Evolutionary conservation across 2,888 invertebrate genomes (phyloP).

Genomic region (Rotaria magnacalcarata): DNA sequence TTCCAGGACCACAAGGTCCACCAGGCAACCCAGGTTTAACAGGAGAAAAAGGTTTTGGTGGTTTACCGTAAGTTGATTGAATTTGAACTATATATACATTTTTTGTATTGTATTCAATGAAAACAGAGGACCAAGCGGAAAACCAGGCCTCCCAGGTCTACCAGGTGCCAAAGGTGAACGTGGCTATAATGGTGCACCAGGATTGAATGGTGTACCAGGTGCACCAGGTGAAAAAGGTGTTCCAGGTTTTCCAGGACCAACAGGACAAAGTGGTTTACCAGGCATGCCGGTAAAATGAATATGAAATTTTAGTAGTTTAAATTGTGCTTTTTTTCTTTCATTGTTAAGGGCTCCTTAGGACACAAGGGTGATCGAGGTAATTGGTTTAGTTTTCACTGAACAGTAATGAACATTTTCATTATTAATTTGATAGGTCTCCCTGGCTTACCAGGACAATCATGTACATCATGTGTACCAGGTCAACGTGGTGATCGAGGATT

Average conservation of each 20-base stretch:
- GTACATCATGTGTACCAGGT: conserved; percentile 49
- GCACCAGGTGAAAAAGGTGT: conserved; percentile 38
- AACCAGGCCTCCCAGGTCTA: conserved; percentile 38
- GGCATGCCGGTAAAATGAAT: not conserved
- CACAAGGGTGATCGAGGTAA: conserved; percentile 42
- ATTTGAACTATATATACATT: no score
- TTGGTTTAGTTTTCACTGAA: not conserved
- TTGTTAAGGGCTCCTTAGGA: not conserved
- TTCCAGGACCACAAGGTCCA: conserved; percentile 41
- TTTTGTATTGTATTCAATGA: not conserved
- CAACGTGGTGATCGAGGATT: conserved; percentile 41
- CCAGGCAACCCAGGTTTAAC: not conserved
- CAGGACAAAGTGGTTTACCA: conserved; percentile 31
- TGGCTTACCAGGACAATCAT: conserved; percentile 47
- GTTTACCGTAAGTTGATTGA: not conserved
- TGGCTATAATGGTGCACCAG: conserved; percentile 48
- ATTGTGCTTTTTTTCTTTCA: not conserved
- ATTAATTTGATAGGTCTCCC: not conserved
- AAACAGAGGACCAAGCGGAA: conserved; percentile 46
- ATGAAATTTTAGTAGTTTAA: not conserved
- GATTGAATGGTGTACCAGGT: conserved; percentile 46
- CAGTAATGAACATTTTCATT: not conserved
- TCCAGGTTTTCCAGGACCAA: not conserved
- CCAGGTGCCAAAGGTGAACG: conserved; percentile 39
- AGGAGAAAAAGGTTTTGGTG: not conserved